These are phyloP conservation scores for Hippopotamus amphibius DNA, from an alignment of 2,113 vertebrate species.

Conservation along the genomic window DNA sequence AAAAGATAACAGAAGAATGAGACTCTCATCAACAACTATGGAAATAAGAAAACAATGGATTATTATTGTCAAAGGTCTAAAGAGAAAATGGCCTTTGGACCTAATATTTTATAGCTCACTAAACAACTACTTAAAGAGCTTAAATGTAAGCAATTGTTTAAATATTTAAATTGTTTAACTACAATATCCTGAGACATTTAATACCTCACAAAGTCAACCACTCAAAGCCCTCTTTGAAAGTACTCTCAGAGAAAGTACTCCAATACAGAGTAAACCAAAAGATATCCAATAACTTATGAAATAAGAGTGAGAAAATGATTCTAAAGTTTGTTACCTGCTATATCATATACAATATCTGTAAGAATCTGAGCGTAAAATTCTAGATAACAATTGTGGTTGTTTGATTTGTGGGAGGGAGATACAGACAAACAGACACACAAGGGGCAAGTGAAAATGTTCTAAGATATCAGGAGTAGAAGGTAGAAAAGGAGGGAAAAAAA, in stretches of 20 bases:
- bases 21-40: background rate
- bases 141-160: background rate
- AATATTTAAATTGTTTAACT: background rate
- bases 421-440: background rate
- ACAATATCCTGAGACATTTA: background rate
- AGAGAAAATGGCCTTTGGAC: background rate
- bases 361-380: background rate
- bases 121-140: conserved; percentile 19
- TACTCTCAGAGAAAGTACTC: background rate
- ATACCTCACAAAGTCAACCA: background rate
- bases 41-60: background rate
- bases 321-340: background rate
- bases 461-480: background rate
- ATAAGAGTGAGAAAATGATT: background rate
- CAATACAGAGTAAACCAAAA: background rate
- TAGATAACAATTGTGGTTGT: background rate
- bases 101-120: conserved; percentile 1
- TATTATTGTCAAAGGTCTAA: background rate
- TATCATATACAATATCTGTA: background rate
- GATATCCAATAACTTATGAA: background rate
- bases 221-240: conserved; percentile 41
- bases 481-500: background rate
- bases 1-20: background rate
- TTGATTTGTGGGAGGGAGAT: background rate
- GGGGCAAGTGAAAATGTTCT: background rate